Evolutionary conservation across 1,140 invertebrate species (phyloP).

Genomic region (Zaprionus gabonicus): DNA sequence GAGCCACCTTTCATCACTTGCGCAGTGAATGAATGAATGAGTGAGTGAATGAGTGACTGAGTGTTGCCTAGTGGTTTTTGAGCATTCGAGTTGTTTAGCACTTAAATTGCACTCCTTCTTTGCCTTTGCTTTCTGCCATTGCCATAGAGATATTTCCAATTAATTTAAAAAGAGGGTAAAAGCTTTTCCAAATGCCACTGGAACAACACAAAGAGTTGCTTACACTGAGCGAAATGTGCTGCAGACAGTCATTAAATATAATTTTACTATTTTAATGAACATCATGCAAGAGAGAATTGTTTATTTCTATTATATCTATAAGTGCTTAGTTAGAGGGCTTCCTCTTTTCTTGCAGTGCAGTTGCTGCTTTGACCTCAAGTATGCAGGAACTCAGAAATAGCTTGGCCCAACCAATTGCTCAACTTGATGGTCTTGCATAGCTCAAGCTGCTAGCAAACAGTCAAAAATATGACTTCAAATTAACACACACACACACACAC

Average conservation of each 20-base stretch:
- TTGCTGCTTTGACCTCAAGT: constrained; percentile 16
- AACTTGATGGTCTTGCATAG: constrained; percentile 30
- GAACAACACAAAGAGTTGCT: constrained; percentile 22
- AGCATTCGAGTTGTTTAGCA: constrained; percentile 5
- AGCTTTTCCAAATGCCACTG: not conserved
- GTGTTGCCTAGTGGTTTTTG: constrained; percentile 1
- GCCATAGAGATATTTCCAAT: constrained; percentile 69
- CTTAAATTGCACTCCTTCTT: constrained; percentile 3
- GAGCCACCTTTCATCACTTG: not conserved
- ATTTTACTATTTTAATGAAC: too few species aligned
- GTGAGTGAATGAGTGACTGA: not conserved
- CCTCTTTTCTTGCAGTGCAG: not conserved
- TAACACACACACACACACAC: constrained; percentile 14
- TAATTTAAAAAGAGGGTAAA: constrained; percentile 58
- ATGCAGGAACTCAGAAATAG: constrained; percentile 7
- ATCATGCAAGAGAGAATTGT: too few species aligned
- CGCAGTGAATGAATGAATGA: constrained; percentile 8
- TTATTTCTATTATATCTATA: too few species aligned
- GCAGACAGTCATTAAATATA: not conserved
- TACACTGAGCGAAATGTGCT: not conserved
- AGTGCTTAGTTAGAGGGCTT: too few species aligned
- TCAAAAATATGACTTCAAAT: constrained; percentile 52
- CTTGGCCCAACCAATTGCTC: constrained; percentile 19
- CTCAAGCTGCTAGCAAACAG: constrained; percentile 31
- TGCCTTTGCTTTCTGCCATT: not conserved